phyloP scores from a whole-genome alignment of 2,113 vertebrate genomes.

The Trachemys scripta region DNA sequence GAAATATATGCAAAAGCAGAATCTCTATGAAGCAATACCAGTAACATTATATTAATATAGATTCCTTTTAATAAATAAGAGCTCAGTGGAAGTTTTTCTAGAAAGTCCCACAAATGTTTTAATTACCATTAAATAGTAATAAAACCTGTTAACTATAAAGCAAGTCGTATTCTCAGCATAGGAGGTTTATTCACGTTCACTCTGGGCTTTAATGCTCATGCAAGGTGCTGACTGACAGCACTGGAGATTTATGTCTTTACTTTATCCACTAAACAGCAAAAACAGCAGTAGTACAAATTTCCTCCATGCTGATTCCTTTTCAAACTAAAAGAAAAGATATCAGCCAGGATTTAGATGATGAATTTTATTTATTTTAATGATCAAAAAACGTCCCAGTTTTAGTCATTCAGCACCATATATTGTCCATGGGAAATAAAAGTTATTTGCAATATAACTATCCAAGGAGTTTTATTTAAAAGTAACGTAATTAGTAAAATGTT shows the following conservation, averaged over 20 bases:
- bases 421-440: background rate
- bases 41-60: accelerated
- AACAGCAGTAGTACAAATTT: background rate
- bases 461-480: background rate
- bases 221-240: background rate
- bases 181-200: accelerated
- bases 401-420: background rate
- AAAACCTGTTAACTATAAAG: background rate
- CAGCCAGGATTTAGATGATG: background rate
- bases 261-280: background rate
- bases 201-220: background rate
- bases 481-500: background rate
- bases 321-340: accelerated
- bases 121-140: background rate
- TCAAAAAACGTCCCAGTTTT: background rate
- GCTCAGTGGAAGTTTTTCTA: background rate
- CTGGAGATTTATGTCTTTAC: accelerated
- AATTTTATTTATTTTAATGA: background rate
- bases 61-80: background rate
- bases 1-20: background rate
- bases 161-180: background rate
- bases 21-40: background rate
- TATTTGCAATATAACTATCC: background rate
- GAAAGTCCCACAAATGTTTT: background rate
- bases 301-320: background rate